Base-by-base conservation (phyloP, 1,140 invertebrate species). In the Conus ventricosus region DNA sequence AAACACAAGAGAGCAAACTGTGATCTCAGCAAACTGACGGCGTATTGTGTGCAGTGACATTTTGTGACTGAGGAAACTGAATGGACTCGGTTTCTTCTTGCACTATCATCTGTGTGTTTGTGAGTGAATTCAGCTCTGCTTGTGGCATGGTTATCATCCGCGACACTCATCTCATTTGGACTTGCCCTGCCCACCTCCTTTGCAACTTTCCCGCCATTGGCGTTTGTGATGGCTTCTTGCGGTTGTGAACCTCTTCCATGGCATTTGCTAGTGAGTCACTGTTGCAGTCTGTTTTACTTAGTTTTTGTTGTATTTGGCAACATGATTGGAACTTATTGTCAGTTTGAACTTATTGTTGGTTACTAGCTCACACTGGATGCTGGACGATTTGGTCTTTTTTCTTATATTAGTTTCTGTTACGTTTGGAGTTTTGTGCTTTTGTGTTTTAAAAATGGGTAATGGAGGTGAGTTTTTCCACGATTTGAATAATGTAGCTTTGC, bases 1-100 rank as follows among this genome's bases (percentile, higher is more conserved):
- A 71, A n/a, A 71, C 67, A 71, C 11, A 23, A 71, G 67, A 71
- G 67, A 71, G 67, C 67, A 71, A 71, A 71, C 67, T 71, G 67
- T 71, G 67, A 71, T 71, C 67, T 71, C 67, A 20, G 20, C 20
- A 71, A 71, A 71, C 67, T 23, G 11, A 71, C 10, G 67, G 67
- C 67, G 10, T n/a, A 20, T 71, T 23, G 67, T 71, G 0, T 71
- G 67, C 6, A 23, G 67, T 71, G 67, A 20, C 6, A 23, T n/a
- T 13, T 71, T 71, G 11, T 71, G 67, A 15, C 57, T 39, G 60
- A 63, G 20, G 67, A 23, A 71, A n/a, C 67, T 71, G 67, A 63
- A 20, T n/a, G 23, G 11, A 20, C 23, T 7, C 20, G 3, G 7
- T 71, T 71, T 13, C 6, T 20, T n/a, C 20, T 71, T 71, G 67